Evolutionary conservation across 2,797 vertebrate species (phyloP).

Genomic region (Calcarius lapponicus): DNA sequence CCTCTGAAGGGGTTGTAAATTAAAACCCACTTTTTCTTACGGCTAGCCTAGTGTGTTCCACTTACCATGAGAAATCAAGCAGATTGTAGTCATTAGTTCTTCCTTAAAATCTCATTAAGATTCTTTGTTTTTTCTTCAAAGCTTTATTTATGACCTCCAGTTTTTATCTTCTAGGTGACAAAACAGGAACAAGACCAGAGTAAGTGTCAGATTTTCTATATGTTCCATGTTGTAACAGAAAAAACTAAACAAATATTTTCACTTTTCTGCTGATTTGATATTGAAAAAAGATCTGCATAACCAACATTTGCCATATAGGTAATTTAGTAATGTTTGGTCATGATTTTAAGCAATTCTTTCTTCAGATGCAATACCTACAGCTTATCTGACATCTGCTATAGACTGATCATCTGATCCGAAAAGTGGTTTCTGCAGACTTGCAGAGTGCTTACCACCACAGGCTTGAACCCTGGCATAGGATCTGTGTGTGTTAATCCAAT

Average conservation of each 20-base stretch:
- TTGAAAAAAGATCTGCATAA: background rate
- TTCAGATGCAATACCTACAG: background rate
- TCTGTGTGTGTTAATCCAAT: background rate
- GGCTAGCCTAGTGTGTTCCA: background rate
- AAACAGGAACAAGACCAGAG: conserved; percentile 91
- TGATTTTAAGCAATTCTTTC: background rate
- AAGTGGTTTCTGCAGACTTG: background rate
- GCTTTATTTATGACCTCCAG: conserved; percentile 12
- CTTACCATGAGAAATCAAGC: background rate
- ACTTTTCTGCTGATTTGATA: background rate
- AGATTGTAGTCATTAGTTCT: background rate
- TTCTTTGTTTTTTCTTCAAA: background rate
- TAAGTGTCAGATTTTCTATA: conserved; percentile 76
- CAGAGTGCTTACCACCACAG: background rate
- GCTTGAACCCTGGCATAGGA: background rate
- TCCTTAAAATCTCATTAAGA: background rate
- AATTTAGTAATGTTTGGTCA: background rate
- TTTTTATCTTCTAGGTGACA: conserved; percentile 80
- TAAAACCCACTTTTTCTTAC: background rate
- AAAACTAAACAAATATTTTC: background rate
- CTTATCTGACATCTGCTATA: background rate
- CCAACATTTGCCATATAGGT: background rate
- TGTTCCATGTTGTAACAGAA: background rate
- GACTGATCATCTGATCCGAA: background rate
- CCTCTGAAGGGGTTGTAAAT: background rate